Conservation (phyloP, 2,888 invertebrate species). For the Macropis europaea region DNA sequence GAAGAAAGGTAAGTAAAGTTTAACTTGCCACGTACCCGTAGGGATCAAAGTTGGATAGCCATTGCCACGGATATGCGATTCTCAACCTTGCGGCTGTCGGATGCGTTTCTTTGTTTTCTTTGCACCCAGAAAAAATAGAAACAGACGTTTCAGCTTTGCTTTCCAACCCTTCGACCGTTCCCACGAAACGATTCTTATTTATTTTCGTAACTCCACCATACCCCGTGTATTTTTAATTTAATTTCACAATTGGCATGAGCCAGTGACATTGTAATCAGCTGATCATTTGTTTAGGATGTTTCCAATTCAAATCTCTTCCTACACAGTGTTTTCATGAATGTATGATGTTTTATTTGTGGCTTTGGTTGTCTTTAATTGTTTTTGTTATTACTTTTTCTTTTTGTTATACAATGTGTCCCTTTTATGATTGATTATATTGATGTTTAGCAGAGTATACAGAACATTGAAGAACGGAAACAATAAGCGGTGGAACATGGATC, state of each 20-base stretch:
- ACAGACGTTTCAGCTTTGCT: background rate
- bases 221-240: background rate
- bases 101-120: background rate
- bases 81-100: conserved; percentile 62
- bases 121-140: background rate
- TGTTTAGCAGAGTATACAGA: conserved; percentile 31
- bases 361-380: conserved; percentile 2
- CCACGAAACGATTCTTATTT: background rate
- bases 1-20: conserved; percentile 68
- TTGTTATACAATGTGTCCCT: no score
- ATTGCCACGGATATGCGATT: conserved; percentile 64
- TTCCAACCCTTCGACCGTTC: background rate
- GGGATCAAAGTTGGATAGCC: conserved; percentile 67
- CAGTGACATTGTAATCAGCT: conserved; percentile 25
- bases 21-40: conserved; percentile 53
- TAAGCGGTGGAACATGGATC: conserved; percentile 47
- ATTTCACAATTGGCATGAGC: conserved; percentile 5
- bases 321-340: background rate
- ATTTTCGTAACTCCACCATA: background rate
- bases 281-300: conserved; percentile 30
- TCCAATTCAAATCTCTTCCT: background rate
- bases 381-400: no score
- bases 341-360: background rate
- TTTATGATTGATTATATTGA: conserved; percentile 25
- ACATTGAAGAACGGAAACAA: conserved; percentile 10